These are phyloP conservation scores for Balaenoptera acutorostrata DNA, from an alignment of 2,113 vertebrate genomes.

Conservation along the genomic window DNA sequence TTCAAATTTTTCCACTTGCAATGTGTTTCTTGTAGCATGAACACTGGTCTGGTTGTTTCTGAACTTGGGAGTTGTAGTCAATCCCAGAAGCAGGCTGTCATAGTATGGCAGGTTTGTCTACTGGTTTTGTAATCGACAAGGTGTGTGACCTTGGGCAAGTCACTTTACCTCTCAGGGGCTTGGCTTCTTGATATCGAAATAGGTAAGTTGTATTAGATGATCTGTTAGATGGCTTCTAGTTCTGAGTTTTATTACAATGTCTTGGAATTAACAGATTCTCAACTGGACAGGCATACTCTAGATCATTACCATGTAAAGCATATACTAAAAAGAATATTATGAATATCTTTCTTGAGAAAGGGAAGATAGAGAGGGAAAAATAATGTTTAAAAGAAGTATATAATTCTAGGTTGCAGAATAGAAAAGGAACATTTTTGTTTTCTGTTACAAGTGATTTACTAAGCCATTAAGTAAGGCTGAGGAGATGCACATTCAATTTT, in stretches of 20 bases:
- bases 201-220: not conserved
- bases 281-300: not conserved
- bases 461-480: constrained; percentile 34
- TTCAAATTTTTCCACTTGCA: not conserved
- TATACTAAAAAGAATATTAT: not conserved
- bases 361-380: not conserved
- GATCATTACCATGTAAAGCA: not conserved
- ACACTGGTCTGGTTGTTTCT: not conserved
- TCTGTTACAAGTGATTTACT: constrained; percentile 42
- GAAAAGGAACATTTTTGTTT: constrained; percentile 23
- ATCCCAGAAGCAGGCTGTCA: not conserved
- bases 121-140: not conserved
- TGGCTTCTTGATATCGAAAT: not conserved
- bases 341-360: not conserved
- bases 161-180: not conserved
- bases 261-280: not conserved
- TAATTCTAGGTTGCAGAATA: not conserved
- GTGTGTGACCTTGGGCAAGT: not conserved
- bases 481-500: constrained; percentile 20
- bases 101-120: not conserved
- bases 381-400: not conserved
- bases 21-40: not conserved
- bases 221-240: not conserved
- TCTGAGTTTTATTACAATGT: not conserved
- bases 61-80: not conserved